A percentile compares a stretch with the other conserved stretches of the same genome.
phyloP scores from a whole-genome alignment of 2,888 invertebrate genomes.

The Chaetoderma sp. region DNA sequence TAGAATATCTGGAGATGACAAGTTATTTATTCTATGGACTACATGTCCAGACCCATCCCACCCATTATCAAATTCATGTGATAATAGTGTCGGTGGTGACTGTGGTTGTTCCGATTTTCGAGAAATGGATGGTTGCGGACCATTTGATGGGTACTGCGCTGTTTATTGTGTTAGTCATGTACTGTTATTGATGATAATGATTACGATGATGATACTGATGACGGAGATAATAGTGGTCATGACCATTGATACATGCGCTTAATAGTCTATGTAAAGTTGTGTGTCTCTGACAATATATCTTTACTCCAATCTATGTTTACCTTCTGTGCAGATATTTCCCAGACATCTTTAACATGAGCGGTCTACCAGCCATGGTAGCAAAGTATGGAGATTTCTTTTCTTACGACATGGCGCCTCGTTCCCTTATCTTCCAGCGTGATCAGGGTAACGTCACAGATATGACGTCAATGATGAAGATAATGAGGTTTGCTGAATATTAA shows the following conservation, averaged over 20 bases:
- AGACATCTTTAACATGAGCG: conserved; percentile 76
- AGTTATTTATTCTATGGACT: too few relatives aligned
- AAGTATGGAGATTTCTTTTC: conserved; percentile 76
- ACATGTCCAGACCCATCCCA: too few relatives aligned
- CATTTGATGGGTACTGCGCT: too few relatives aligned
- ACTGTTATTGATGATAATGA: too few relatives aligned
- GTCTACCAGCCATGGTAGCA: conserved; percentile 73
- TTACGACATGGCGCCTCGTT: conserved; percentile 76
- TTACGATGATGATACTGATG: too few relatives aligned
- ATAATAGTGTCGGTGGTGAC: too few relatives aligned
- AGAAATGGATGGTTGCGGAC: too few relatives aligned
- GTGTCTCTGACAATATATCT: not conserved
- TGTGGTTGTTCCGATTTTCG: too few relatives aligned
- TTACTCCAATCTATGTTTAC: not conserved
- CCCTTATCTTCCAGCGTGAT: conserved; percentile 76
- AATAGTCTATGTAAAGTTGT: not conserved
- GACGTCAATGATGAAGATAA: conserved; percentile 74
- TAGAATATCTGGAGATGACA: too few relatives aligned
- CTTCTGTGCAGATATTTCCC: conserved; percentile 72
- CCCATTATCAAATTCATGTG: too few relatives aligned
- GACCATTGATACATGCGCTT: not conserved
- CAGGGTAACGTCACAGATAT: conserved; percentile 74
- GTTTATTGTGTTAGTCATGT: too few relatives aligned
- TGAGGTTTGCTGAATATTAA: conserved; percentile 69
- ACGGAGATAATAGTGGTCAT: too few relatives aligned